Conservation (phyloP, 1,140 invertebrate genomes). For the Aphaenogaster floridana region DNA sequence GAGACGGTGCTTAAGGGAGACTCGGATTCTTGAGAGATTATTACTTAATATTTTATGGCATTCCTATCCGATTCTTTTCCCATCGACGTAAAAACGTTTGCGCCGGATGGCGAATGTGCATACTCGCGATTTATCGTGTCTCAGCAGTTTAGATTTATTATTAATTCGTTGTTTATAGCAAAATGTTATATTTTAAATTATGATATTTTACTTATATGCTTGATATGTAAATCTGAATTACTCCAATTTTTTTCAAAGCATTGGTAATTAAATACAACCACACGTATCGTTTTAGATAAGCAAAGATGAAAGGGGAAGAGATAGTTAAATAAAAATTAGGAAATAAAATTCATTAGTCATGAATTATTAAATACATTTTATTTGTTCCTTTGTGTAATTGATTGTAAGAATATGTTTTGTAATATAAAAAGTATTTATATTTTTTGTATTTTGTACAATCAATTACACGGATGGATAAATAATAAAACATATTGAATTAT, state of each 20-base stretch:
- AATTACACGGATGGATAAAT: not conserved
- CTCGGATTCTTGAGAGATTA: conserved; percentile 48
- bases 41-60: conserved; percentile 58
- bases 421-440: not conserved
- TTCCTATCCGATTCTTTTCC: conserved; percentile 22
- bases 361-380: not conserved
- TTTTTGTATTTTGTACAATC: not conserved
- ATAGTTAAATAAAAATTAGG: not conserved
- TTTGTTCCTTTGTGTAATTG: not conserved
- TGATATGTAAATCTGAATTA: not conserved
- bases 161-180: not conserved
- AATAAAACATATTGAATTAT: not conserved
- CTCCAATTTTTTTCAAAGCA: not conserved
- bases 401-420: not conserved
- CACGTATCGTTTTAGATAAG: not conserved
- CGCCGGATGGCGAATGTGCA: not conserved
- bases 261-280: not conserved
- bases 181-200: not conserved
- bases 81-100: not conserved
- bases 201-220: not conserved
- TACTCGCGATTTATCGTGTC: not conserved
- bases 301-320: not conserved
- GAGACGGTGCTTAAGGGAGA: conserved; percentile 1
- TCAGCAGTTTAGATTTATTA: not conserved
- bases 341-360: not conserved